Evolutionary conservation across 2,888 invertebrate genomes (phyloP).

Genomic region (Pimpla rufipes): DNA sequence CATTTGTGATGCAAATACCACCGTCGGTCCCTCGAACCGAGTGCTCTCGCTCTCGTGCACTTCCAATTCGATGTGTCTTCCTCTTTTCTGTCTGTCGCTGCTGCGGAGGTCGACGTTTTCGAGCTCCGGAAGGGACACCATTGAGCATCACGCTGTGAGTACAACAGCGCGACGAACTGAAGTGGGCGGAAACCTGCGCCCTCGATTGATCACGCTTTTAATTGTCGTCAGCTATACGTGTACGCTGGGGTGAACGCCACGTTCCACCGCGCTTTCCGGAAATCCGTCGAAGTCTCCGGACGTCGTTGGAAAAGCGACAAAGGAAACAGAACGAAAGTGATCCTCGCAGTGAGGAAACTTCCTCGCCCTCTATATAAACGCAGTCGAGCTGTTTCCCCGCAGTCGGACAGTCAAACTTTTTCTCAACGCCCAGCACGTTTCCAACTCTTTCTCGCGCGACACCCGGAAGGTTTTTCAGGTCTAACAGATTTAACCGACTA

Average conservation of each 20-base stretch:
- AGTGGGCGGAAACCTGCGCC: conserved; percentile 46
- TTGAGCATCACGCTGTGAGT: conserved; percentile 22
- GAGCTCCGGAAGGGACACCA: conserved; percentile 36
- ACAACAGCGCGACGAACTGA: conserved; percentile 34
- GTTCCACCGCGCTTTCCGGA: conserved; percentile 20
- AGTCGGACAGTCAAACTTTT: conserved; percentile 12
- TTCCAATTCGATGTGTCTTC: conserved; percentile 21
- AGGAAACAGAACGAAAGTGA: conserved; percentile 24
- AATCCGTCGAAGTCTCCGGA: conserved; percentile 24
- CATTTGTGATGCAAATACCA: conserved; percentile 78
- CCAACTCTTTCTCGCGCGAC: background rate
- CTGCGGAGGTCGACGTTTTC: conserved; percentile 10
- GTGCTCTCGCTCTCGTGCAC: conserved; percentile 28
- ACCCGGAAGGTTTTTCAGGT: background rate
- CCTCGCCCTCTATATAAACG: background rate
- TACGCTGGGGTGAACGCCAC: background rate
- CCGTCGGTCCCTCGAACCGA: conserved; percentile 40
- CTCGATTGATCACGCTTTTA: conserved; percentile 70
- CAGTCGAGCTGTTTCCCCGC: background rate
- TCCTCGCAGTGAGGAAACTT: background rate
- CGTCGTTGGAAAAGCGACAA: conserved; percentile 3
- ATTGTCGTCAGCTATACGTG: conserved; percentile 56
- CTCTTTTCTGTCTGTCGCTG: conserved; percentile 25
- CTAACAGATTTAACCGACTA: background rate
- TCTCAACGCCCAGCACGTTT: conserved; percentile 7